Percentiles rank a stretch among this genome's conserved stretches.
Conservation (phyloP, 2,888 invertebrate species). For the Sphaerophoria taeniata region DNA sequence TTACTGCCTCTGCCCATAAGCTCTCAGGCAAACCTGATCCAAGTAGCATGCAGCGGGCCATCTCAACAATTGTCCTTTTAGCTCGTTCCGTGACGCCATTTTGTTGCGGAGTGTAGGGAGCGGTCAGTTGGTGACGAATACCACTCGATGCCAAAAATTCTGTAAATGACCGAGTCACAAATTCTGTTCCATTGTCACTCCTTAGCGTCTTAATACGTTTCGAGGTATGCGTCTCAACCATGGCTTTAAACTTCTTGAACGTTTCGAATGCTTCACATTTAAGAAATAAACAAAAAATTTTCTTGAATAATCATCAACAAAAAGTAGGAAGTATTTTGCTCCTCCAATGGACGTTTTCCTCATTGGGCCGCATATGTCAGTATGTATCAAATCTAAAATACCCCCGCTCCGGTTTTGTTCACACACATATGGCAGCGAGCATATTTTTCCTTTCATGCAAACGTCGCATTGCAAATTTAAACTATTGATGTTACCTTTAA, state of each 20-base stretch:
- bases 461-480: constrained; percentile 10
- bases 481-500: constrained; percentile 1
- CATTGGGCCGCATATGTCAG: constrained; percentile 10
- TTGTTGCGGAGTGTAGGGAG: constrained; percentile 12
- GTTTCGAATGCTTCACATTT: constrained; percentile 21
- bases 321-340: constrained; percentile 21
- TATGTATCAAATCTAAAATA: constrained; percentile 30
- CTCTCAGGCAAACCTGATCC: constrained; percentile 20
- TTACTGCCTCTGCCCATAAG: constrained; percentile 27
- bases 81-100: constrained; percentile 21
- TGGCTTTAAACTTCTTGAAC: constrained; percentile 51
- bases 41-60: constrained; percentile 27
- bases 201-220: constrained; percentile 45
- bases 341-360: constrained; percentile 19
- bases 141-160: constrained; percentile 15
- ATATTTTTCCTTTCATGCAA: constrained; percentile 9
- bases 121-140: constrained; percentile 33
- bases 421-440: constrained; percentile 15
- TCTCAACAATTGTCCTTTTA: background rate
- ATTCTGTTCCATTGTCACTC: constrained; percentile 40
- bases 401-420: constrained; percentile 7
- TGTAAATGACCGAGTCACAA: constrained; percentile 3
- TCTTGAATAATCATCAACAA: constrained; percentile 8
- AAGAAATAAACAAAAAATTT: constrained; percentile 9
- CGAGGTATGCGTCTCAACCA: constrained; percentile 37